phyloP scores from a whole-genome alignment of 2,797 vertebrate genomes.

The Australoheros facetus region DNA sequence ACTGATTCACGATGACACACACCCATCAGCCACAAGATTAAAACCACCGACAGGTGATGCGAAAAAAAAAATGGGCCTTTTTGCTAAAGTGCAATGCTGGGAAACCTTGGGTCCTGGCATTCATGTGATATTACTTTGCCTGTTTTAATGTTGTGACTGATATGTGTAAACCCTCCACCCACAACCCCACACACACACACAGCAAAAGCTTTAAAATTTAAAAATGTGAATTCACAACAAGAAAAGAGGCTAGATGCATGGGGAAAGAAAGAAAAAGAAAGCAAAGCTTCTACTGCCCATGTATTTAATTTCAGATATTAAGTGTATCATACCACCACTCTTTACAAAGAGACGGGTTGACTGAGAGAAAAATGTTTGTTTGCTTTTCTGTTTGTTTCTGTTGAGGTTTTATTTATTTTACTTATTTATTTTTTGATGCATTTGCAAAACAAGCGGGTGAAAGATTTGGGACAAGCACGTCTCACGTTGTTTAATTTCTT shows the following conservation, averaged over 20 bases:
- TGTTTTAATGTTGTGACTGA: not conserved
- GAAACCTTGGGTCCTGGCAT: not conserved
- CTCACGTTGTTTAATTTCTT: conserved; percentile 39
- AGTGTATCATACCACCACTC: conserved; percentile 31
- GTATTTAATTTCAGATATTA: conserved; percentile 33
- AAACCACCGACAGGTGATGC: not conserved
- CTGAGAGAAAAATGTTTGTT: conserved; percentile 33
- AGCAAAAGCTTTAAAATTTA: conserved; percentile 14
- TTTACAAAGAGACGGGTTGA: conserved; percentile 51
- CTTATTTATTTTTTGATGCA: not conserved
- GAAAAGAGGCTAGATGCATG: conserved; percentile 19
- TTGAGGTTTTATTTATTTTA: not conserved
- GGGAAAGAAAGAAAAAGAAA: conserved; percentile 24
- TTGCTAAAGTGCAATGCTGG: not conserved
- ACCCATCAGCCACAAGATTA: not conserved
- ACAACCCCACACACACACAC: not conserved
- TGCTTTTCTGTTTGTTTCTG: conserved; percentile 12
- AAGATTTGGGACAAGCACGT: conserved; percentile 54
- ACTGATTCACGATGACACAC: not conserved
- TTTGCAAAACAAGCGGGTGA: conserved; percentile 47
- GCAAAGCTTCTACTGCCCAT: conserved; percentile 19
- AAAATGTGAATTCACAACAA: not conserved
- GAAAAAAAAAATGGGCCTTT: not conserved
- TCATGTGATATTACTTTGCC: not conserved
- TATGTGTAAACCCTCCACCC: not conserved